phyloP scores from a whole-genome alignment of 2,888 invertebrate genomes.

The Euspilapteryx auroguttella region DNA sequence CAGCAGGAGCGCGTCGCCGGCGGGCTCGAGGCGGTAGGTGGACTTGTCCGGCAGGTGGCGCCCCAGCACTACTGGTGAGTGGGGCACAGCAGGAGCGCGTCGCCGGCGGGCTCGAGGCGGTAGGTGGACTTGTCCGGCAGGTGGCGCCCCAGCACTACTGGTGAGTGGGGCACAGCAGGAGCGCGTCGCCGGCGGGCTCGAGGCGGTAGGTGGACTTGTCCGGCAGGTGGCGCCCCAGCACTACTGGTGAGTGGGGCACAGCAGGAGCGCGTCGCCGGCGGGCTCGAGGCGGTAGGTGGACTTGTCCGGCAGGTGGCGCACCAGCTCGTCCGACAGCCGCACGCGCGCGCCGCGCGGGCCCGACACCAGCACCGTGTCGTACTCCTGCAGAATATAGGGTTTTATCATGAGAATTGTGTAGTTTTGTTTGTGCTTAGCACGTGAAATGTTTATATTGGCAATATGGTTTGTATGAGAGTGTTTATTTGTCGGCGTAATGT shows the following conservation, averaged over 20 bases:
- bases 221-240: conserved; percentile 9
- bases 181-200: background rate
- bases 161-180: background rate
- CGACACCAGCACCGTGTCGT: conserved; percentile 69
- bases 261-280: conserved; percentile 21
- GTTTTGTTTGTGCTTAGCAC: conserved; percentile 4
- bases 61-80: too few species aligned
- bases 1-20: too few species aligned
- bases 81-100: too few species aligned
- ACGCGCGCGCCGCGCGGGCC: conserved; percentile 87
- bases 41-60: too few species aligned
- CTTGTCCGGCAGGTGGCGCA: conserved; percentile 77
- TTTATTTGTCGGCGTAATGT: too few species aligned
- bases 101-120: too few species aligned
- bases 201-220: too few species aligned
- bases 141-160: background rate
- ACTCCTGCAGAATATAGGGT: conserved; percentile 43
- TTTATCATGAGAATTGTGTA: background rate
- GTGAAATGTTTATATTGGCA: conserved; percentile 17
- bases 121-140: too few species aligned
- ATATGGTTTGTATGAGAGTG: background rate
- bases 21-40: too few species aligned
- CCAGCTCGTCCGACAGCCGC: conserved; percentile 81
- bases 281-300: conserved; percentile 36
- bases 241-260: conserved; percentile 10